Percentiles rank a stretch among this genome's conserved stretches.
These are phyloP conservation scores for Malurus leucopterus DNA, from an alignment of 2,797 vertebrate genomes.

Conservation along the genomic window DNA sequence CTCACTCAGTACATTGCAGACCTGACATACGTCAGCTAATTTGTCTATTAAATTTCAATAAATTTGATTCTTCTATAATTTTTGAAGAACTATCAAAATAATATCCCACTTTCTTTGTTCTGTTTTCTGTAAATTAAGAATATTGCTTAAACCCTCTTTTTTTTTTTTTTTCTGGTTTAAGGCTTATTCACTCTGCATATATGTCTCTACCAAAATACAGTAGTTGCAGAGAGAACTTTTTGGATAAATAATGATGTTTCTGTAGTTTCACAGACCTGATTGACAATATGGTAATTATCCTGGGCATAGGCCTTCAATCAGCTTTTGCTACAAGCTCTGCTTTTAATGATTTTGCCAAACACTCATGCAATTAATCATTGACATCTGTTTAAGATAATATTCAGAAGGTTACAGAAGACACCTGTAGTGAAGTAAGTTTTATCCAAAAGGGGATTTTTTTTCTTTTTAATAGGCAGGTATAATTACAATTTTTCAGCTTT, in stretches of 20 bases:
- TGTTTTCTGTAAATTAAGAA: background rate
- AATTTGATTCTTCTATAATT: background rate
- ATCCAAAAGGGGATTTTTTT: background rate
- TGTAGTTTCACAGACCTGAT: background rate
- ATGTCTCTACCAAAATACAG: background rate
- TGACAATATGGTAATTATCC: background rate
- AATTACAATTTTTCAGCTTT: background rate
- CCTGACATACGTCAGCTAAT: background rate
- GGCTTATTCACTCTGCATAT: background rate
- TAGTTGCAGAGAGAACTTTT: background rate
- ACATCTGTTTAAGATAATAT: background rate
- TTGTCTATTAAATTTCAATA: background rate
- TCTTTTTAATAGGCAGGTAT: background rate
- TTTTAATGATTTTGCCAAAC: background rate
- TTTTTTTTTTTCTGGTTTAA: background rate
- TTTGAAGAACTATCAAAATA: background rate
- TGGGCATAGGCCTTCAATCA: background rate
- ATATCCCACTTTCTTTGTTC: background rate
- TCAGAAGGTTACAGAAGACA: background rate
- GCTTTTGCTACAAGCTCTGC: background rate
- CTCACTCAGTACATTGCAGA: background rate
- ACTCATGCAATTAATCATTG: slow-evolving; percentile 6
- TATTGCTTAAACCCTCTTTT: background rate
- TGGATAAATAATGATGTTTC: background rate
- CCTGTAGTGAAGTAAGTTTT: background rate